phyloP scores from a whole-genome alignment of 2,797 vertebrate species.

The Acrocephalus scirpaceus region DNA sequence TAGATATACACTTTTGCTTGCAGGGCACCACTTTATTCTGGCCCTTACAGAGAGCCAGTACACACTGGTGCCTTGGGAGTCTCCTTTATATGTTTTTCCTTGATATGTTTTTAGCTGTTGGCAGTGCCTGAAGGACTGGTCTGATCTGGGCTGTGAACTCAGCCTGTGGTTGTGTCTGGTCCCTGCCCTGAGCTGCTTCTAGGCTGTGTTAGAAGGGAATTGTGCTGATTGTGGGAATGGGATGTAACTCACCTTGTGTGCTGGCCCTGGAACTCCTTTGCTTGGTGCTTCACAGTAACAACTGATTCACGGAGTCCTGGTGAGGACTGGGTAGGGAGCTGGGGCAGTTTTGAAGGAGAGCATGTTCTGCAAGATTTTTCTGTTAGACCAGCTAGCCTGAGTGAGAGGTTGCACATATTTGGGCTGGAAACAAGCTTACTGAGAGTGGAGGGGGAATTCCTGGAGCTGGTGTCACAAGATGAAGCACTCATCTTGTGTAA shows the following conservation, averaged over 20 bases:
- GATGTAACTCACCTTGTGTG: background rate
- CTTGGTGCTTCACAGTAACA: background rate
- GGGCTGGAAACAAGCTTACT: background rate
- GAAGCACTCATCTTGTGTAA: background rate
- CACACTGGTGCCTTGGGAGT: background rate
- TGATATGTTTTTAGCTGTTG: background rate
- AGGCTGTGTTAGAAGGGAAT: background rate
- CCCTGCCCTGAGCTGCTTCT: background rate
- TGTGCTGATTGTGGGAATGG: background rate
- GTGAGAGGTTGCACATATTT: background rate
- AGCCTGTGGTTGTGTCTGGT: fast-evolving
- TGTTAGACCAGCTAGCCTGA: background rate
- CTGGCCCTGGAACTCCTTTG: background rate
- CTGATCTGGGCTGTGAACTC: background rate
- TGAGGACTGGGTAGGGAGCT: background rate
- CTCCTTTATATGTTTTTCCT: background rate
- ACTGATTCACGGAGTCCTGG: background rate
- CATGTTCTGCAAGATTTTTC: background rate
- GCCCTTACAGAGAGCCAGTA: background rate
- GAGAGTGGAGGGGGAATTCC: background rate
- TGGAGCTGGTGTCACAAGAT: background rate
- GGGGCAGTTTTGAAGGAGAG: background rate
- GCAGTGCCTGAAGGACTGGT: background rate
- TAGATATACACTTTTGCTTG: background rate
- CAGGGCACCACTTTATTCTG: background rate